Evolutionary conservation across 1,140 invertebrate genomes (phyloP).

Genomic region (Prorops nasuta): DNA sequence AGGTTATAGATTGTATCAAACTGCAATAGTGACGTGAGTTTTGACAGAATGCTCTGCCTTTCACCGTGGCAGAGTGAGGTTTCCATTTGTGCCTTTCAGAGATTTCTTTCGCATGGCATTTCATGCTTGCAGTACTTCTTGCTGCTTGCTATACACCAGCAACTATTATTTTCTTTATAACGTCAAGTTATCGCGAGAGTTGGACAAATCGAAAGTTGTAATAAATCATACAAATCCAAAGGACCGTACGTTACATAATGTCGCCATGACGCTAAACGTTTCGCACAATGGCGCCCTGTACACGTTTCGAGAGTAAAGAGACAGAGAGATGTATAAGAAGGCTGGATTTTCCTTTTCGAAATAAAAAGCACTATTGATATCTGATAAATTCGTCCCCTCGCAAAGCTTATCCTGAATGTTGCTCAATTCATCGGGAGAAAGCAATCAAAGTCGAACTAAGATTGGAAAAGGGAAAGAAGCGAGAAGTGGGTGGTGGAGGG

Average conservation of each 20-base stretch:
- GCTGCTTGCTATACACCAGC: slow-evolving; percentile 2
- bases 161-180: slow-evolving; percentile 17
- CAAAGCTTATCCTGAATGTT: slow-evolving; percentile 5
- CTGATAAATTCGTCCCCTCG: slow-evolving; percentile 9
- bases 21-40: slow-evolving; percentile 24
- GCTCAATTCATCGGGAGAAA: neutral
- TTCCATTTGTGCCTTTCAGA: slow-evolving; percentile 36
- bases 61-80: slow-evolving; percentile 28
- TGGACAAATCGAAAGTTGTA: too few relatives aligned
- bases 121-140: slow-evolving; percentile 16
- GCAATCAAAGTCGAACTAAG: too few relatives aligned
- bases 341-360: too few relatives aligned
- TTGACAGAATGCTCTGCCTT: slow-evolving; percentile 34
- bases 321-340: too few relatives aligned
- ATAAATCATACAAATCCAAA: too few relatives aligned
- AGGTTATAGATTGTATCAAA: slow-evolving; percentile 32
- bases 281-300: too few relatives aligned
- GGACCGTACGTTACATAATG: too few relatives aligned
- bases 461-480: neutral
- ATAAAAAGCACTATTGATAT: too few relatives aligned
- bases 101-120: slow-evolving; percentile 24
- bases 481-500: neutral
- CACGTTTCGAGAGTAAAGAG: too few relatives aligned
- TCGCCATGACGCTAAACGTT: too few relatives aligned
- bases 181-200: too few relatives aligned